These are phyloP conservation scores for Liodrosophila aerea DNA, from an alignment of 2,888 invertebrate species.

Conservation along the genomic window DNA sequence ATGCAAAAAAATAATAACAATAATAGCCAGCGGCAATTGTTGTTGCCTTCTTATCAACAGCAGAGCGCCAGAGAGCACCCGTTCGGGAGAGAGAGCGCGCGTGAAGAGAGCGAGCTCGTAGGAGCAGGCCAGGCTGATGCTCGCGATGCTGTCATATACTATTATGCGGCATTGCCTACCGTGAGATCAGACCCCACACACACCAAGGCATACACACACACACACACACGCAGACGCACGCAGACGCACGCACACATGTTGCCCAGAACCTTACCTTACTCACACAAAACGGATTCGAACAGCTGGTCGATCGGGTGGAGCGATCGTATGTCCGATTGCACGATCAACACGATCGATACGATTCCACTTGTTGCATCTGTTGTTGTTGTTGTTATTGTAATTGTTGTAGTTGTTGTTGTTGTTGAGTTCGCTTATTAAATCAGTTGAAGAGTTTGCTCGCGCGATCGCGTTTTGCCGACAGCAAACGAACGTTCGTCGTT, in stretches of 20 bases:
- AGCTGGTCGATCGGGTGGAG: conserved; percentile 57
- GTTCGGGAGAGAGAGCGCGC: conserved; percentile 30
- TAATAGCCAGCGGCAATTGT: conserved; percentile 22
- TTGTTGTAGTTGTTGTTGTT: conserved; percentile 17
- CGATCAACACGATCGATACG: conserved; percentile 49
- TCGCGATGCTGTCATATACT: conserved; percentile 39
- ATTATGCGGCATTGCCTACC: conserved; percentile 52
- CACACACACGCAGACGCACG: conserved; percentile 12
- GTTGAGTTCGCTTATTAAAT: conserved; percentile 44
- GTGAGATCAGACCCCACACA: conserved; percentile 58
- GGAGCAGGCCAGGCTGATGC: conserved; percentile 28
- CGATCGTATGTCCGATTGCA: conserved; percentile 35
- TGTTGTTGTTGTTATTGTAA: conserved; percentile 30
- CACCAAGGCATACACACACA: conserved; percentile 29
- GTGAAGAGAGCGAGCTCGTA: conserved; percentile 16
- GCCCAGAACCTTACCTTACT: conserved; percentile 57
- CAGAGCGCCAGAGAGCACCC: conserved; percentile 45
- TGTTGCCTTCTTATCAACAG: conserved; percentile 62
- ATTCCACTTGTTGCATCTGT: conserved; percentile 65
- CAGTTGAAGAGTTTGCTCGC: conserved; percentile 52
- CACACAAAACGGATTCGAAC: conserved; percentile 70
- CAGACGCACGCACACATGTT: background rate
- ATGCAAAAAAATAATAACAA: conserved; percentile 48
- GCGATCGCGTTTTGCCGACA: conserved; percentile 50
- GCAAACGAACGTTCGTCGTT: conserved; percentile 27